Evolutionary conservation across 2,888 invertebrate species (phyloP).

Genomic region (Mongoloraphidia duomilia): DNA sequence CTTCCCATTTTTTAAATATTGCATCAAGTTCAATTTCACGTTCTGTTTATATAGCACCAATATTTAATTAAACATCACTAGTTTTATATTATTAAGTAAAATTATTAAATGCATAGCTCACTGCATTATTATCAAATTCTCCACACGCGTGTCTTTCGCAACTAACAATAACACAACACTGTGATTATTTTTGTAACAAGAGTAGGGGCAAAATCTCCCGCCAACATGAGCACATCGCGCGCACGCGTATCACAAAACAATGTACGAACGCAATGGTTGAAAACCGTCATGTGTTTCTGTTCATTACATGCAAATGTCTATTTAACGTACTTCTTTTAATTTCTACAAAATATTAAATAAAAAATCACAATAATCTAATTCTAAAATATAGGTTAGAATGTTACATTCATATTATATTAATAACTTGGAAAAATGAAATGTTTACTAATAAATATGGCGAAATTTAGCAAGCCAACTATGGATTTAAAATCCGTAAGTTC

Average conservation of each 20-base stretch:
- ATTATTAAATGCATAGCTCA: no score
- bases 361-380: not conserved
- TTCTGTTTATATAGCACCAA: no score
- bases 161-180: slow-evolving; percentile 3
- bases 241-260: slow-evolving; percentile 12
- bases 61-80: no score
- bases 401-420: not conserved
- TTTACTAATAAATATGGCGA: not conserved
- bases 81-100: no score
- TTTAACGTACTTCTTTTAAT: not conserved
- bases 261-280: no score
- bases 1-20: no score
- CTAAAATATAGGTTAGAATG: not conserved
- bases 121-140: not conserved
- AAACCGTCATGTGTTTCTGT: not conserved
- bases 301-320: not conserved
- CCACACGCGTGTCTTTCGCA: not conserved
- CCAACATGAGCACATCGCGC: slow-evolving; percentile 23
- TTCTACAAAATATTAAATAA: not conserved
- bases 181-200: slow-evolving; percentile 27
- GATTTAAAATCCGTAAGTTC: slow-evolving; percentile 44
- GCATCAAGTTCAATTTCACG: no score
- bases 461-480: slow-evolving; percentile 24
- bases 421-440: not conserved
- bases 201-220: slow-evolving; percentile 23